Base-by-base conservation (phyloP, 2,797 vertebrate genomes). In the Acanthis flammea region DNA sequence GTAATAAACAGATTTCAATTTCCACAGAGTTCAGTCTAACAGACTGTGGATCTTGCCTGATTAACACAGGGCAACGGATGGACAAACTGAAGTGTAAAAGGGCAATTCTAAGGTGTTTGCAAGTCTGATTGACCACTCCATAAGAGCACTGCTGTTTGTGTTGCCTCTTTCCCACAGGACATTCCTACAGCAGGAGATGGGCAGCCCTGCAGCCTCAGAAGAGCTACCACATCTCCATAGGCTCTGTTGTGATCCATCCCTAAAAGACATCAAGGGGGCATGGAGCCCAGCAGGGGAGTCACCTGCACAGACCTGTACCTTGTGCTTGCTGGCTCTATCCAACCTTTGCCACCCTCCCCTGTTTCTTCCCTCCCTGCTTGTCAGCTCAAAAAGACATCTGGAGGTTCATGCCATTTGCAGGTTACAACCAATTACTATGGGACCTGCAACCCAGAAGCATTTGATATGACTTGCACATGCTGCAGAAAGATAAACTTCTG, bases 401-500 rank as follows among this genome's bases (percentile, higher is more conserved):
- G 30, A 91, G 42, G 71, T 77, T 31, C 84, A 73, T 14, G 50
- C 44, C 23, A 35, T 35, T 70, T 66, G 71, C 76, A 88, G 73
- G 73, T 87, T 39, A 39, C 7, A 35, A 82, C 31, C 81, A 75
- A 74, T 88, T 90, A 72, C 21, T 65, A 65, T 41, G 28, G 31
- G 35, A 66, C 63, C 19, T 74, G 53, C 78, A 91, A 83, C 31
- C 28, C 44, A 65, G 42, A 66, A 51, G 28, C 74, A 93, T 55
- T 80, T 89, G 31, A 45, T 47, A 48, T 22, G 23, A 27, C 37
- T 45, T 66, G 54, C 39, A 42, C 53, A 35, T 67, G 27, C 74
- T 63, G 72, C 44, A 80, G 30, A 8, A 66, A 76, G 67, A 91
- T 89, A 30, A 87, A 90, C 37, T 45, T 30, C 63, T 87, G 45